Base-by-base conservation (phyloP, 2,113 vertebrate genomes). In the Thunnus thynnus region DNA sequence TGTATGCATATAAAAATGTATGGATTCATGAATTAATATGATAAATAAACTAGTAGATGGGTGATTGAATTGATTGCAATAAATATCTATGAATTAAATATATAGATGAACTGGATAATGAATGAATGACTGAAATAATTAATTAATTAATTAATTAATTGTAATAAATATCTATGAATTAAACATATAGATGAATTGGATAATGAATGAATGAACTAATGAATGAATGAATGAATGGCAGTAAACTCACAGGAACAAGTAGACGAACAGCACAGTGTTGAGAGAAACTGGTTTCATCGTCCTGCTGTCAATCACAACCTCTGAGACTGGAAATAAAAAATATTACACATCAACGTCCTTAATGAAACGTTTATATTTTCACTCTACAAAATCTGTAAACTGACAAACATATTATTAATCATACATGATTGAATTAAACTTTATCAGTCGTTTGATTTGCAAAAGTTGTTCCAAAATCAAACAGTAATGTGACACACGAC, bases 221-320 rank as follows among this genome's bases (percentile, higher is more conserved):
- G 47, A 17, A 72, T 47, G 51, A 17, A 60, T 69, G 44, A 62
- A 64, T 54, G n/a, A 52, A 65, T 16, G 32, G 5, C 3, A 3
- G 32, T 27, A 12, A 80, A 97, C 97, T 97, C 93, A 98, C 98
- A 98, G 86, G 86, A 97, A 20, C 86, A 97, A 93, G 0, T 98
- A 99, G 88, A 97, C 84, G 36, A 96, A 32, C 72, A 99, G 96
- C 56, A 99, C 56, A 1, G 95, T 94, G 80, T 95, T 97, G 71
- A 98, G 88, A 80, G 96, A 95, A 0, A 93, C 82, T 0, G 92
- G 84, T 69, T 95, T 96, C 83, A 93, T 86, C 44, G 88, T 82
- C 57, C 94, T 95, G 66, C 93, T 60, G 91, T 88, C 91, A 16
- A 91, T 84, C 66, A 93, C 63, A 16, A 94, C 63, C 18, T 88